These are phyloP conservation scores for Byasa hedistus DNA, from an alignment of 2,888 invertebrate genomes.

Conservation along the genomic window DNA sequence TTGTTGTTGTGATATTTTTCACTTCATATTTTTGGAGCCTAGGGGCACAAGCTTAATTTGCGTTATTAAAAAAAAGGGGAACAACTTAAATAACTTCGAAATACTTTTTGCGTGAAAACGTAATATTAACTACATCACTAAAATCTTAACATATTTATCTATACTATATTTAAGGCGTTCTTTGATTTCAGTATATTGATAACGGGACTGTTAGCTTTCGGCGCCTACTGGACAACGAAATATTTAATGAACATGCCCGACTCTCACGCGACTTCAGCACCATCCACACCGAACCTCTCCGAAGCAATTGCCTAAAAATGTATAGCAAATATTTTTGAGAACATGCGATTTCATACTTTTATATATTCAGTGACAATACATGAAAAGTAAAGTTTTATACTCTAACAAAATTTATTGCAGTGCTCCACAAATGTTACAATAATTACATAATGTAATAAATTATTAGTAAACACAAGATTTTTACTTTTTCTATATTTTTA, in stretches of 20 bases:
- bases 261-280: conserved; percentile 11
- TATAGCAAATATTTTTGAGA: conserved; percentile 5
- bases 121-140: too few relatives aligned
- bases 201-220: conserved; percentile 61
- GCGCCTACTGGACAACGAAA: conserved; percentile 56
- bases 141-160: too few relatives aligned
- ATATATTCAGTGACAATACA: neutral
- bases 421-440: neutral
- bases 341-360: neutral
- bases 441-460: neutral
- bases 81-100: too few relatives aligned
- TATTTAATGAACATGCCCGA: conserved; percentile 40
- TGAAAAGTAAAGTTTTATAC: neutral
- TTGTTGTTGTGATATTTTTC: too few relatives aligned
- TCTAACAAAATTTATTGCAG: too few relatives aligned
- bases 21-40: too few relatives aligned
- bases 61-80: too few relatives aligned
- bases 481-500: too few relatives aligned
- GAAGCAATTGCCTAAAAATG: conserved; percentile 5
- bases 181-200: conserved; percentile 56
- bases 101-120: too few relatives aligned
- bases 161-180: too few relatives aligned
- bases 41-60: too few relatives aligned
- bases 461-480: neutral
- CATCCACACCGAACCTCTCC: conserved; percentile 2